A percentile compares a stretch with the other conserved stretches of the same genome.
These are phyloP conservation scores for Dryococelus australis DNA, from an alignment of 2,888 invertebrate genomes.

Conservation along the genomic window DNA sequence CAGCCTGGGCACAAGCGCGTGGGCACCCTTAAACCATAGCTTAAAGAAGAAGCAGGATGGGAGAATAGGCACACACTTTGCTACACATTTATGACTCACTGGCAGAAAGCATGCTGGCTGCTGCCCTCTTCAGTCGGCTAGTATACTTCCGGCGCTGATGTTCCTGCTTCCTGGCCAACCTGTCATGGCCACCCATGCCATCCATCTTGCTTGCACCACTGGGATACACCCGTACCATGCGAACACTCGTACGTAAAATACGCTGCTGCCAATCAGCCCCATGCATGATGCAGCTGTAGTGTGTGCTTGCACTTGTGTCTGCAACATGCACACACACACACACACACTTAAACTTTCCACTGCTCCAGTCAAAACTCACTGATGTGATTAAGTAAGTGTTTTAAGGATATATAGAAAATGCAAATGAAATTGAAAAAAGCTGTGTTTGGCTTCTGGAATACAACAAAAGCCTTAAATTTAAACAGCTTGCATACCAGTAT, in stretches of 20 bases:
- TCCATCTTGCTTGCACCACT: constrained; percentile 34
- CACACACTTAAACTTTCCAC: too few relatives aligned
- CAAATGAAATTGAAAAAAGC: too few relatives aligned
- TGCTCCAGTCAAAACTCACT: too few relatives aligned
- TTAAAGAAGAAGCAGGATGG: too few relatives aligned
- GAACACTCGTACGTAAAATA: constrained; percentile 56
- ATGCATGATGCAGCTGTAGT: constrained; percentile 76
- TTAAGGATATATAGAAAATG: too few relatives aligned
- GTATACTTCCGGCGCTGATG: constrained; percentile 41
- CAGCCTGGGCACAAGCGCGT: too few relatives aligned
- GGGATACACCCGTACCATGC: constrained; percentile 34
- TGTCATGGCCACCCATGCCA: constrained; percentile 38
- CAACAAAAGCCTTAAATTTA: too few relatives aligned
- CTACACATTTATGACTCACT: constrained; percentile 46
- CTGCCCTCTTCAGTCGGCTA: constrained; percentile 42
- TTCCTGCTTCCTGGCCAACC: constrained; percentile 36
- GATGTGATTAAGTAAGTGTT: too few relatives aligned
- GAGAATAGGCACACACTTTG: too few relatives aligned
- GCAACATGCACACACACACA: constrained; percentile 38
- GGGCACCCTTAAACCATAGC: too few relatives aligned
- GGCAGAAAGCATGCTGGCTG: constrained; percentile 46
- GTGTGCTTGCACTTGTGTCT: constrained; percentile 73
- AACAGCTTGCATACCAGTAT: too few relatives aligned
- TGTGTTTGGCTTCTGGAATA: too few relatives aligned
- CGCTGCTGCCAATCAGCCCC: constrained; percentile 83